Evolutionary conservation across 2,113 vertebrate species (phyloP).

Genomic region (Promerops cafer): DNA sequence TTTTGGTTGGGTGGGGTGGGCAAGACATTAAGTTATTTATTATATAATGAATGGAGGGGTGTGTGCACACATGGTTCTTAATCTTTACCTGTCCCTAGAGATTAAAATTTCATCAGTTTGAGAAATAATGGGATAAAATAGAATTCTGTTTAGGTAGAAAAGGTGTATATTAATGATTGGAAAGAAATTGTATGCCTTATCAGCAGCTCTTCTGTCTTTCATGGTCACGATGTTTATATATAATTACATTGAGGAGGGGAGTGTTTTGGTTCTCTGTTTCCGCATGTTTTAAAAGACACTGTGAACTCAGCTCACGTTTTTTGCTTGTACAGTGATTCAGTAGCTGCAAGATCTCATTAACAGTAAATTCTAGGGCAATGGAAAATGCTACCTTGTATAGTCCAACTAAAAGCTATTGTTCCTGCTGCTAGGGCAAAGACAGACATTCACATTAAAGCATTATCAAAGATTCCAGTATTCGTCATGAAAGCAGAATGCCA

Average conservation of each 20-base stretch:
- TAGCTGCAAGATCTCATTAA: not conserved
- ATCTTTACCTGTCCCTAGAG: not conserved
- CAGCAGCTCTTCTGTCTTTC: not conserved
- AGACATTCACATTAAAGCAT: not conserved
- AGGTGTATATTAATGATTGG: not conserved
- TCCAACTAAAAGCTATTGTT: conserved; percentile 5
- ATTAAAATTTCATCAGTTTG: not conserved
- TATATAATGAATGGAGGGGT: not conserved
- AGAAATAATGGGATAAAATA: not conserved
- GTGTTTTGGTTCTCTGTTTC: not conserved
- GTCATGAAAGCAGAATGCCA: not conserved
- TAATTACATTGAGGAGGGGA: not conserved
- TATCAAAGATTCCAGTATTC: conserved; percentile 27
- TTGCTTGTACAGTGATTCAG: not conserved
- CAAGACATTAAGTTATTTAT: not conserved
- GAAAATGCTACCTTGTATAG: not conserved
- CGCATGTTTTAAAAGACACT: not conserved
- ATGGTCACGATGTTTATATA: not conserved
- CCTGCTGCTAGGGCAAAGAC: not conserved
- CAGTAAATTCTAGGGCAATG: not conserved
- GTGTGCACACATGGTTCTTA: not conserved
- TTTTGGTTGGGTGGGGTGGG: fast-evolving
- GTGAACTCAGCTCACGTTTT: not conserved
- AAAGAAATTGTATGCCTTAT: not conserved
- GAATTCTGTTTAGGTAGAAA: not conserved